Conservation (phyloP, 2,797 vertebrate species). For the Amniataba percoides region DNA sequence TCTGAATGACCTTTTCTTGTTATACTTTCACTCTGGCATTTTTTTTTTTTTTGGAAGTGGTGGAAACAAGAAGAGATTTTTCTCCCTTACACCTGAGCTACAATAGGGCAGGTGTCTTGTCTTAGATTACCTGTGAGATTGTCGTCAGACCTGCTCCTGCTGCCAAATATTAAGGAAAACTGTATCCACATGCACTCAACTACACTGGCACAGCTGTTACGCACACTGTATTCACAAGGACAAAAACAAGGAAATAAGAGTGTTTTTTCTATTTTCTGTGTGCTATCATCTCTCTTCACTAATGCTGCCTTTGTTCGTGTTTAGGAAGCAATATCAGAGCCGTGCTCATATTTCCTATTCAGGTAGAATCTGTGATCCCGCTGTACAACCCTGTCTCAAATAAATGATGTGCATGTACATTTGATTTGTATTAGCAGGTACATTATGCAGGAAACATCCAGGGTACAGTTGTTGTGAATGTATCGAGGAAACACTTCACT, state of each 20-base stretch:
- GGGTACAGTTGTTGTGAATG: background rate
- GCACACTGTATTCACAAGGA: constrained; percentile 46
- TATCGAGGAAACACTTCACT: background rate
- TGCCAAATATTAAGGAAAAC: constrained; percentile 58
- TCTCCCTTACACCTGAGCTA: constrained; percentile 33
- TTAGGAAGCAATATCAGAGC: constrained; percentile 51
- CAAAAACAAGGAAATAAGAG: constrained; percentile 54
- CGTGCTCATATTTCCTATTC: constrained; percentile 65
- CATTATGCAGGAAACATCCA: background rate
- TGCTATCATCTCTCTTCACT: constrained; percentile 48
- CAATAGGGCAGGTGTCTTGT: constrained; percentile 72
- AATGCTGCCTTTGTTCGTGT: constrained; percentile 63
- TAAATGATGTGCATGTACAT: constrained; percentile 8
- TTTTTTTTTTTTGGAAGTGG: constrained; percentile 11
- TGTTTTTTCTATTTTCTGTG: constrained; percentile 18
- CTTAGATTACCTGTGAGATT: constrained; percentile 77
- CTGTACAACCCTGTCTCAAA: constrained; percentile 6
- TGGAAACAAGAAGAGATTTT: constrained; percentile 30
- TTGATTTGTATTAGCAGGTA: background rate
- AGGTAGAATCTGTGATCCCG: constrained; percentile 29
- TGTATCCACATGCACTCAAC: constrained; percentile 25
- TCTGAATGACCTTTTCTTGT: constrained; percentile 33
- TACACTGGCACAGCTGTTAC: constrained; percentile 40
- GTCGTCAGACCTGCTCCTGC: constrained; percentile 43
- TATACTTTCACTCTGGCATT: constrained; percentile 8